phyloP scores from a whole-genome alignment of 2,113 vertebrate genomes.

The Actenoides lindsayi region DNA sequence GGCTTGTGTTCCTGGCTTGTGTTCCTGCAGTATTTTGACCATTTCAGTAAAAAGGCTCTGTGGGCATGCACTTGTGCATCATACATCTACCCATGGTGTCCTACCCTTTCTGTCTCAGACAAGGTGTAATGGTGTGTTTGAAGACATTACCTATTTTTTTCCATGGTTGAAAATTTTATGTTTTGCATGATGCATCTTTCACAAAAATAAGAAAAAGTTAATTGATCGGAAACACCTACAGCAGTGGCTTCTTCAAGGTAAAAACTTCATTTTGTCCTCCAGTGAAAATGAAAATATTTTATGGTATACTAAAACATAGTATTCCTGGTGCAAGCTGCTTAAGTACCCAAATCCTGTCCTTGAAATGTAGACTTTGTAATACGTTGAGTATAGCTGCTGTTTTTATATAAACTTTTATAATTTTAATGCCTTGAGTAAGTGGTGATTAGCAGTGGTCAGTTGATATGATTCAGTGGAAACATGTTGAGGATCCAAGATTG shows the following conservation, averaged over 20 bases:
- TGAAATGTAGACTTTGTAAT: neutral
- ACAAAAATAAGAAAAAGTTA: neutral
- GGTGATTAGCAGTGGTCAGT: neutral
- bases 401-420: neutral
- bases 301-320: neutral
- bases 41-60: neutral
- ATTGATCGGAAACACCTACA: rapidly evolving
- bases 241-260: neutral
- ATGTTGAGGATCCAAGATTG: neutral
- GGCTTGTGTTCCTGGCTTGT: neutral
- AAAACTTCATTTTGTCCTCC: neutral
- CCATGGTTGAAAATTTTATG: neutral
- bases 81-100: neutral
- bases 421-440: neutral
- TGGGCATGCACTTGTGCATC: neutral
- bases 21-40: neutral
- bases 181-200: neutral
- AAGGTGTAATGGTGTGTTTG: neutral
- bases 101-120: neutral
- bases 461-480: rapidly evolving
- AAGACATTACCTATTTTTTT: neutral
- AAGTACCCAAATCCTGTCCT: neutral
- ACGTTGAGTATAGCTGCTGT: neutral
- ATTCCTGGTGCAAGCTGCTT: neutral
- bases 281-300: neutral